These are phyloP conservation scores for Sebastes paucispinis DNA, from an alignment of 2,797 vertebrate species.

Conservation along the genomic window DNA sequence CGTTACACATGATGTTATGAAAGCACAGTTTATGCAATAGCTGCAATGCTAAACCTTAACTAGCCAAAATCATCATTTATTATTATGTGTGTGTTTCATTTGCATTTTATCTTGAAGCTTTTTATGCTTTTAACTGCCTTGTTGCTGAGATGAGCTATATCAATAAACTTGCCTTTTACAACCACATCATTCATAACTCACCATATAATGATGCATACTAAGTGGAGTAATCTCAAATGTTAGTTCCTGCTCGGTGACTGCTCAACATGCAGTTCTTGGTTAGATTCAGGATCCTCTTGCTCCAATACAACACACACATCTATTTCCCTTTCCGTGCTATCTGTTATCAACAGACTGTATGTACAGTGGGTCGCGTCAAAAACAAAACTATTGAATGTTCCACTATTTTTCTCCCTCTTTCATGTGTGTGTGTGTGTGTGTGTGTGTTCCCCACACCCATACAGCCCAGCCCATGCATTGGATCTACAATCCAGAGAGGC, in stretches of 20 bases:
- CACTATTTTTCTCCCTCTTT: background rate
- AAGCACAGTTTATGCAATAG: background rate
- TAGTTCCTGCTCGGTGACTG: background rate
- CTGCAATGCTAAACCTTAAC: background rate
- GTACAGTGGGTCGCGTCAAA: conserved; percentile 4
- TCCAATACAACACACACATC: background rate
- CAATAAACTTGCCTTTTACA: background rate
- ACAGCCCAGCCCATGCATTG: conserved; percentile 81
- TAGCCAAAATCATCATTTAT: background rate
- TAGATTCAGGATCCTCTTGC: background rate
- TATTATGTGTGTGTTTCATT: background rate
- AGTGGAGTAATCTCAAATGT: background rate
- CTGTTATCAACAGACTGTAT: conserved; percentile 1
- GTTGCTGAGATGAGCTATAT: background rate
- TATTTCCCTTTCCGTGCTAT: background rate
- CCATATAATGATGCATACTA: background rate
- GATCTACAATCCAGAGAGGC: conserved; percentile 76
- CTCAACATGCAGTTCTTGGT: background rate
- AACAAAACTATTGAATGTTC: conserved; percentile 18
- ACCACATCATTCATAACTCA: background rate
- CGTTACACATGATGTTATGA: background rate
- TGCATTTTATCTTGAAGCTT: background rate
- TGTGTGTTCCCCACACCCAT: background rate
- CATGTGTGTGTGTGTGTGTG: background rate
- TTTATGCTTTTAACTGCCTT: background rate